Percentiles rank a stretch among this genome's conserved stretches.
Evolutionary conservation across 2,797 vertebrate species (phyloP).

Genomic region (Ctenopoma multispine): DNA sequence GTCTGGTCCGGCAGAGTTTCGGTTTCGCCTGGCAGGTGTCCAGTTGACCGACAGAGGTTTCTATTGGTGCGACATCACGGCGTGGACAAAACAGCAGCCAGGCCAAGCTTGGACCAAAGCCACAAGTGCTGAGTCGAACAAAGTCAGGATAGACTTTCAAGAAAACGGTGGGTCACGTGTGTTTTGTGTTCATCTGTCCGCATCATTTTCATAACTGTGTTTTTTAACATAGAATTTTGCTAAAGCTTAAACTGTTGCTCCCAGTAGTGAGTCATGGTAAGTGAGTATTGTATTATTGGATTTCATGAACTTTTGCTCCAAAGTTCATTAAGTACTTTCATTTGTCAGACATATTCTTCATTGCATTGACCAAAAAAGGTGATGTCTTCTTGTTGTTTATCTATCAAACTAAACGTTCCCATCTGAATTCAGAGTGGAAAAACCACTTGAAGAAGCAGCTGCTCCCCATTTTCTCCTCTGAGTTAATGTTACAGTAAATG

Average conservation of each 20-base stretch:
- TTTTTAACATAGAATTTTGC: too few species aligned
- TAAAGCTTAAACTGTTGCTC: too few species aligned
- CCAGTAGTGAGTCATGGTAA: neutral
- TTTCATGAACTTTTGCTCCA: too few species aligned
- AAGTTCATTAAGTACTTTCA: neutral
- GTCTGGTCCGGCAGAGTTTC: conserved; percentile 88
- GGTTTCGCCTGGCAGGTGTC: conserved; percentile 90
- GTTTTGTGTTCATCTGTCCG: neutral
- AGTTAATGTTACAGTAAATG: neutral
- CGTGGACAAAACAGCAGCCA: conserved; percentile 86
- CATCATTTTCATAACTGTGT: neutral
- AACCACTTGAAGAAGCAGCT: neutral
- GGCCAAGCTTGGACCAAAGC: conserved; percentile 87
- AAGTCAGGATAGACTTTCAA: conserved; percentile 90
- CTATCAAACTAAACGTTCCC: neutral
- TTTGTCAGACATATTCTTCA: neutral
- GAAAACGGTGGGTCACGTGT: conserved; percentile 84
- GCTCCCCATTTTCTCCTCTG: neutral
- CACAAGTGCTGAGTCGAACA: conserved; percentile 89
- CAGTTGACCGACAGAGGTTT: conserved; percentile 90
- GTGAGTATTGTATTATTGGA: too few species aligned
- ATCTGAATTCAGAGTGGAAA: neutral
- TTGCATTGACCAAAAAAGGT: neutral
- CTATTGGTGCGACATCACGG: conserved; percentile 92
- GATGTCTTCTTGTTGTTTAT: neutral